These are phyloP conservation scores for Leptura quadrifasciata DNA, from an alignment of 2,888 invertebrate genomes.

Conservation along the genomic window DNA sequence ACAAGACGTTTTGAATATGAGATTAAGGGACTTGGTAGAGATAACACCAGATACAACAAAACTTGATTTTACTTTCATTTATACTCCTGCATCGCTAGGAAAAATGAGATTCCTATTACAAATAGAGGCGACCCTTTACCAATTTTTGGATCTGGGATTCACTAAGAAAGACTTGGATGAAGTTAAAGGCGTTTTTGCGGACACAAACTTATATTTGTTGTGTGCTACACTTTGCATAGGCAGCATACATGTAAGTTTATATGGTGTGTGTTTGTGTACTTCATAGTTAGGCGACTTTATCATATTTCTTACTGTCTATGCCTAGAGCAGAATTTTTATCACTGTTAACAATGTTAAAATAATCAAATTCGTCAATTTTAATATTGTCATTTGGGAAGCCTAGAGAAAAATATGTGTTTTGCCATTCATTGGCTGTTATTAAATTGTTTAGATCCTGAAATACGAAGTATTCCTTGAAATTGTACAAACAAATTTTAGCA, in stretches of 20 bases:
- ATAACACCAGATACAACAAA: conserved; percentile 78
- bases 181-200: conserved; percentile 96
- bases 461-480: no score
- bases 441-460: no score
- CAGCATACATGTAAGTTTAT: conserved; percentile 89
- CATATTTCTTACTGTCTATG: background rate
- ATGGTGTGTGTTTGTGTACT: background rate
- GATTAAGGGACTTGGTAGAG: conserved; percentile 84
- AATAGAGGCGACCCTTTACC: conserved; percentile 84
- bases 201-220: conserved; percentile 94
- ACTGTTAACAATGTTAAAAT: background rate
- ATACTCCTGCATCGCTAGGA: conserved; percentile 87
- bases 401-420: background rate
- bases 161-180: conserved; percentile 96
- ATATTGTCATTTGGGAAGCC: no score
- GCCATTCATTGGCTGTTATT: background rate
- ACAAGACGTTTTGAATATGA: conserved; percentile 88
- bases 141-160: conserved; percentile 87
- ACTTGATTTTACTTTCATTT: conserved; percentile 82
- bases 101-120: conserved; percentile 86
- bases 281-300: background rate
- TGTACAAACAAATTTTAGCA: no score
- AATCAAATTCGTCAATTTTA: background rate
- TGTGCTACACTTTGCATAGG: conserved; percentile 93
- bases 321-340: background rate